Conservation (phyloP, 2,888 invertebrate species). For the Euspilapteryx auroguttella region DNA sequence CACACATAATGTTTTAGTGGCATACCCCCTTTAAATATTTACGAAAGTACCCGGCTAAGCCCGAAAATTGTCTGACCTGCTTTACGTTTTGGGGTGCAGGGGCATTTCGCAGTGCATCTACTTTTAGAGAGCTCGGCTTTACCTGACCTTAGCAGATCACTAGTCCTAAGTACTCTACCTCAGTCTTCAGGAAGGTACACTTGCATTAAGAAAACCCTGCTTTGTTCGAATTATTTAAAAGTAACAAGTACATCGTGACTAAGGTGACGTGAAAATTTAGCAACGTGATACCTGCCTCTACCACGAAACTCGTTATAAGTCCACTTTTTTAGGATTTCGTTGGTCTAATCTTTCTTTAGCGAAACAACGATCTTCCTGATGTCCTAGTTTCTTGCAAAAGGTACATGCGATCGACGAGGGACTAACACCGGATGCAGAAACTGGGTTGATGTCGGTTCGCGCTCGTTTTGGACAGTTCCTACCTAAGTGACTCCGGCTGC, state of each 20-base stretch:
- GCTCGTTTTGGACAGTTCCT: too few species aligned
- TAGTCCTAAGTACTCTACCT: neutral
- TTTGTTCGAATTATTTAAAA: too few species aligned
- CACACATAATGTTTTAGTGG: neutral
- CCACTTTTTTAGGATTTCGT: neutral
- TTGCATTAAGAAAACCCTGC: too few species aligned
- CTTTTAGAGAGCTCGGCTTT: slow-evolving; percentile 1
- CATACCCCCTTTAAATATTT: slow-evolving; percentile 1
- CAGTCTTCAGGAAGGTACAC: neutral
- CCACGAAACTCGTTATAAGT: too few species aligned
- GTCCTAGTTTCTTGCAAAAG: neutral
- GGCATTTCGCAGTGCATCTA: neutral
- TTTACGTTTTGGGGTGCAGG: neutral
- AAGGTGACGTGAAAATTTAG: too few species aligned
- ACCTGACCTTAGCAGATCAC: neutral
- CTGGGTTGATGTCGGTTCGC: too few species aligned
- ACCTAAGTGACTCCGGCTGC: too few species aligned
- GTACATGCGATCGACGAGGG: too few species aligned
- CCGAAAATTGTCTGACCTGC: slow-evolving; percentile 1
- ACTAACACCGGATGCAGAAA: neutral
- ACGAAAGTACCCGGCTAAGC: slow-evolving; percentile 3
- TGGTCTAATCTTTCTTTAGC: too few species aligned
- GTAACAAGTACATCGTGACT: too few species aligned
- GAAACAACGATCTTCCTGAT: neutral
- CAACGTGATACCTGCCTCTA: too few species aligned